Conservation (phyloP, 2,797 vertebrate genomes). For the Simalia tracyae region DNA sequence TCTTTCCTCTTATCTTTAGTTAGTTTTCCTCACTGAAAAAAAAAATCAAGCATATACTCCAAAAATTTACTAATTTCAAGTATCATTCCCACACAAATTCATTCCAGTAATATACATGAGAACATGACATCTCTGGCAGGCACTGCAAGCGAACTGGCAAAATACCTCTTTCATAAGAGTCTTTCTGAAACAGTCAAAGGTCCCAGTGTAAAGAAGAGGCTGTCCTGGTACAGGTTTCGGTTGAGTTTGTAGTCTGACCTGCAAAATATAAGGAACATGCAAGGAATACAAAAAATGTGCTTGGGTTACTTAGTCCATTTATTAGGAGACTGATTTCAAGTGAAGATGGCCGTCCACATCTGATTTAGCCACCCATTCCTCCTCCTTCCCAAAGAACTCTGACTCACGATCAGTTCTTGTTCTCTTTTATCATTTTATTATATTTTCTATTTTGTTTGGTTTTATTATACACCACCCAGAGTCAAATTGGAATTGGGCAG, state of each 20-base stretch:
- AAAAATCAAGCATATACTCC: background rate
- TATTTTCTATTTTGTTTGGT: background rate
- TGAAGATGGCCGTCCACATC: background rate
- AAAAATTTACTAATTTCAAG: accelerated
- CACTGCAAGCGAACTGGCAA: background rate
- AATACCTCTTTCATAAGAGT: conserved; percentile 89
- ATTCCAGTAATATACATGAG: background rate
- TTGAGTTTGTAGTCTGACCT: conserved; percentile 97
- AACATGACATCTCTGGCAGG: conserved; percentile 18
- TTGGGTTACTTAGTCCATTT: background rate
- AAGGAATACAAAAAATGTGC: background rate
- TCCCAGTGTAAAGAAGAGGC: conserved; percentile 81
- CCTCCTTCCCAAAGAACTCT: background rate
- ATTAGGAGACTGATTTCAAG: background rate
- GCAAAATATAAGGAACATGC: conserved; percentile 21
- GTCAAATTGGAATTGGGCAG: background rate
- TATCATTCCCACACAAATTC: background rate
- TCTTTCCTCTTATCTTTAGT: background rate
- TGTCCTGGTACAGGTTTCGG: conserved; percentile 84
- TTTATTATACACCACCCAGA: background rate
- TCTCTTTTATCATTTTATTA: background rate
- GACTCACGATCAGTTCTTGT: background rate
- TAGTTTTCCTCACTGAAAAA: background rate
- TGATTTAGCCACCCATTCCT: background rate
- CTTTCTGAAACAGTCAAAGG: conserved; percentile 93